These are phyloP conservation scores for Phalloptychus januarius DNA, from an alignment of 2,797 vertebrate species.

Conservation along the genomic window DNA sequence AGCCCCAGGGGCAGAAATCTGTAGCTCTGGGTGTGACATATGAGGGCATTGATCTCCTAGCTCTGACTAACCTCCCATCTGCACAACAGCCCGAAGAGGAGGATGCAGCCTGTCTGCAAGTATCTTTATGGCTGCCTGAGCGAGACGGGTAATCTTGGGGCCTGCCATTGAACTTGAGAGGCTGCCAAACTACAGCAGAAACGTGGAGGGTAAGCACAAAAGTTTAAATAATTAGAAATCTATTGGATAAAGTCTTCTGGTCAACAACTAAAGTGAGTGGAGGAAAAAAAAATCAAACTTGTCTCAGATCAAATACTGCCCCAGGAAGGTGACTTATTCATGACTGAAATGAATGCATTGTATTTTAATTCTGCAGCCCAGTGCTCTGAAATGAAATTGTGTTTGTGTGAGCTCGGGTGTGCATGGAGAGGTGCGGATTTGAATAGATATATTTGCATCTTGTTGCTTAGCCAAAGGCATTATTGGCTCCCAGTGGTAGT, in stretches of 20 bases:
- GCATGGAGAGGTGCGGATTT: slow-evolving; percentile 69
- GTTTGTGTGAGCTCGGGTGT: slow-evolving; percentile 57
- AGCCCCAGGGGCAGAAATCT: slow-evolving; percentile 55
- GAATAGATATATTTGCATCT: slow-evolving; percentile 84
- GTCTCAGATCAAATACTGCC: slow-evolving; percentile 29
- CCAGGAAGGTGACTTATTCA: slow-evolving; percentile 42
- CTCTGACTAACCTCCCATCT: slow-evolving; percentile 62
- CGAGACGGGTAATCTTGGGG: slow-evolving; percentile 48
- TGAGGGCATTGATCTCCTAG: slow-evolving; percentile 67
- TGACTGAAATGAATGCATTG: slow-evolving; percentile 34
- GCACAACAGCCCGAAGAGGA: slow-evolving; percentile 56
- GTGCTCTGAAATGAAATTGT: slow-evolving; percentile 39
- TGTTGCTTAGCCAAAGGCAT: slow-evolving; percentile 80
- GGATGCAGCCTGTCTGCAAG: slow-evolving; percentile 61
- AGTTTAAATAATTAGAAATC: slow-evolving; percentile 17
- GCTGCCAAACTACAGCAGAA: slow-evolving; percentile 40
- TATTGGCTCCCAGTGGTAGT: slow-evolving; percentile 75
- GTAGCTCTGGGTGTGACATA: slow-evolving; percentile 63
- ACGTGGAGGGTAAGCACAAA: slow-evolving; percentile 29
- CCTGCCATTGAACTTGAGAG: slow-evolving; percentile 38
- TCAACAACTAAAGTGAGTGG: slow-evolving; percentile 11
- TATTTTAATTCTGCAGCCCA: slow-evolving; percentile 38
- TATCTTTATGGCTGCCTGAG: slow-evolving; percentile 60
- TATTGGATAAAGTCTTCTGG: slow-evolving; percentile 11
- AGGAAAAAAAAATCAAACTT: slow-evolving; percentile 17